These are phyloP conservation scores for Drosophila ochracea DNA, from an alignment of 2,888 invertebrate species.

Conservation along the genomic window DNA sequence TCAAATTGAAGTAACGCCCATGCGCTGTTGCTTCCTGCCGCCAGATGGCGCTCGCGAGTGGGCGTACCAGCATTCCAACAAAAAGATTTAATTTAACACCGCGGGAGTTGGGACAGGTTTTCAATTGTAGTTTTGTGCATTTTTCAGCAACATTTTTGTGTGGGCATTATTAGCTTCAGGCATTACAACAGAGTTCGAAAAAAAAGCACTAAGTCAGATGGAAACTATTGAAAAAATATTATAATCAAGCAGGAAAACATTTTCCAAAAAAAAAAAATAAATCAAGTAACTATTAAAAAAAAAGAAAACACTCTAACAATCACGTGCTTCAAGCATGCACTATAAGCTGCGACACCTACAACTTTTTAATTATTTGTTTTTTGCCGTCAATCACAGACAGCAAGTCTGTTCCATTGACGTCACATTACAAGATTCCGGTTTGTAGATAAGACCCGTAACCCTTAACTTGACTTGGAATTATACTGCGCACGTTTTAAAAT, in stretches of 20 bases:
- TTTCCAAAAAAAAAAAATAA: background rate
- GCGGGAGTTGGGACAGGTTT: constrained; percentile 14
- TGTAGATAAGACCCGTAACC: constrained; percentile 37
- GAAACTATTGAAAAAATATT: background rate
- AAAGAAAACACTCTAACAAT: background rate
- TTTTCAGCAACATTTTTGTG: constrained; percentile 12
- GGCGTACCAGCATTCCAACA: constrained; percentile 22
- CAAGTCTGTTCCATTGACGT: constrained; percentile 49
- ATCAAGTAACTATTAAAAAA: background rate
- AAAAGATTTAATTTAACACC: constrained; percentile 7
- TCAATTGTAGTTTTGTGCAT: constrained; percentile 1
- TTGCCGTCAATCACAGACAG: constrained; percentile 35
- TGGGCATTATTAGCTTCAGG: constrained; percentile 14
- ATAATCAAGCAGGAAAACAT: background rate
- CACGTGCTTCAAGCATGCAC: constrained; percentile 30
- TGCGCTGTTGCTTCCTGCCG: constrained; percentile 11
- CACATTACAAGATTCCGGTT: constrained; percentile 34
- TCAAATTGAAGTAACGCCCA: constrained; percentile 24
- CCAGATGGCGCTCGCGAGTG: constrained; percentile 36
- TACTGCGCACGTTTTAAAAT: constrained; percentile 12
- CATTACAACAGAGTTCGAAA: background rate
- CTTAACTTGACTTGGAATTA: background rate
- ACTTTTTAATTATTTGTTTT: constrained; percentile 14
- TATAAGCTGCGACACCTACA: constrained; percentile 21
- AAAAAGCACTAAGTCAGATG: background rate